A percentile compares a stretch with the other conserved stretches of the same genome.
These are phyloP conservation scores for Drosophila infuscata DNA, from an alignment of 2,888 invertebrate species.

Conservation along the genomic window DNA sequence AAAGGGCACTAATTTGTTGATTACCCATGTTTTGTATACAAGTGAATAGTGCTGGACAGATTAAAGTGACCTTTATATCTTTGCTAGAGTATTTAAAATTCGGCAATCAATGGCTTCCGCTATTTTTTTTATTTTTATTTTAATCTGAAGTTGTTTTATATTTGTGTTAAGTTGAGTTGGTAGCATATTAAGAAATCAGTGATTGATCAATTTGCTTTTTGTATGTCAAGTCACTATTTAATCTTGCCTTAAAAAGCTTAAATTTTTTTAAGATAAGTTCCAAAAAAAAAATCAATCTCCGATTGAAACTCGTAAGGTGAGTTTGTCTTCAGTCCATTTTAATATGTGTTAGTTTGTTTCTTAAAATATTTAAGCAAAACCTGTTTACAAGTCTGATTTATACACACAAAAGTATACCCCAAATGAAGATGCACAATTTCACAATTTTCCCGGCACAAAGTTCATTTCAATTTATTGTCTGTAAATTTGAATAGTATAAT, in stretches of 20 bases:
- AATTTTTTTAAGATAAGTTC: constrained; percentile 17
- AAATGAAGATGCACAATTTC: constrained; percentile 5
- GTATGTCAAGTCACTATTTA: constrained; percentile 5
- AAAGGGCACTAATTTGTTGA: constrained; percentile 31
- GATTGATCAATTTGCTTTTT: constrained; percentile 31
- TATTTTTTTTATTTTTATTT: not conserved
- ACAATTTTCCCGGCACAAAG: constrained; percentile 6
- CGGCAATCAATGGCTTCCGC: not conserved
- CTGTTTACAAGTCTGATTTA: constrained; percentile 22
- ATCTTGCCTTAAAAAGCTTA: constrained; percentile 23
- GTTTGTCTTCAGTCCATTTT: constrained; percentile 9
- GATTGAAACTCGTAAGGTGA: constrained; percentile 33
- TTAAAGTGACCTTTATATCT: not conserved
- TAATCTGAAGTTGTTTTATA: constrained; percentile 4
- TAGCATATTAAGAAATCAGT: constrained; percentile 17
- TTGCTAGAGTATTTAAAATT: constrained; percentile 9
- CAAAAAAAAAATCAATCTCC: not conserved
- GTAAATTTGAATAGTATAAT: not conserved
- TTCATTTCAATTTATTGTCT: constrained; percentile 18
- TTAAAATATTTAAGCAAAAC: constrained; percentile 27
- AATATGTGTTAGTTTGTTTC: constrained; percentile 14
- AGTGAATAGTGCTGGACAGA: not conserved
- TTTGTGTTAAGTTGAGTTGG: constrained; percentile 24
- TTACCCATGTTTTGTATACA: not conserved
- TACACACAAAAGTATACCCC: not conserved